Base-by-base conservation (phyloP, 2,888 invertebrate species). In the Rhorus exstirpatorius region DNA sequence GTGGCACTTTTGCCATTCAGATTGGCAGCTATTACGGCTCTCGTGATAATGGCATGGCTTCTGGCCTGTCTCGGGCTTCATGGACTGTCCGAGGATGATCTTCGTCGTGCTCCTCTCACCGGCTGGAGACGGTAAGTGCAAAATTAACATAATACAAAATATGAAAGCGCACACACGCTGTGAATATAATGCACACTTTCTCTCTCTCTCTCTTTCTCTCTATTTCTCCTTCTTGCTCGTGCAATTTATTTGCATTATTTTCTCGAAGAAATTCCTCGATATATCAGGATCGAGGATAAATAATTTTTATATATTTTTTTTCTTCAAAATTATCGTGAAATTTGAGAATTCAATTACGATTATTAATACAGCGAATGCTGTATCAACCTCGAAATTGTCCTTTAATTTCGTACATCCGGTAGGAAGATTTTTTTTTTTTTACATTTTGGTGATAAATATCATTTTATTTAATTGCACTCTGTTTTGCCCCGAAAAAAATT, bases 121-220 rank as follows among this genome's bases (percentile, higher is more conserved):
- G 98, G 98, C 88, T 98, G 98, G 98, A 95, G 98, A 93, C 96
- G 96, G 98, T 98, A 94, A 94, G 94, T 92, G 24, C 0, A 7
- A 53, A 10, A 41, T 38, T 38, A 31, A 26, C 10, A 63, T 41
- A 67, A 67, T 49, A 10, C n/a, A 21, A 53, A 41, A 41, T 58
- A 26, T 12, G 49, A 49, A 49, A 3, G 31, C 44, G 12, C 21
- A 44, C 17, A 26, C 55, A 58, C 46, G 55, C 21, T 67, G 31
- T 21, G n/a, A 35, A 70, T 65, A 12, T 61, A 60, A 14, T 74
- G 14, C 58, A 12, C 46, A 63, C 76, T 81, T 81, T 71, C 65
- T 65, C 65, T 1, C 31, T 26, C 44, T 63, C 41, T 49, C 14
- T 51, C 0, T 31, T 6, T 31, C 58, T 44, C 31, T 58, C 26